Percentiles rank a stretch among this genome's conserved stretches.
Evolutionary conservation across 2,113 vertebrate species (phyloP).

Genomic region (Synchiropus splendidus): DNA sequence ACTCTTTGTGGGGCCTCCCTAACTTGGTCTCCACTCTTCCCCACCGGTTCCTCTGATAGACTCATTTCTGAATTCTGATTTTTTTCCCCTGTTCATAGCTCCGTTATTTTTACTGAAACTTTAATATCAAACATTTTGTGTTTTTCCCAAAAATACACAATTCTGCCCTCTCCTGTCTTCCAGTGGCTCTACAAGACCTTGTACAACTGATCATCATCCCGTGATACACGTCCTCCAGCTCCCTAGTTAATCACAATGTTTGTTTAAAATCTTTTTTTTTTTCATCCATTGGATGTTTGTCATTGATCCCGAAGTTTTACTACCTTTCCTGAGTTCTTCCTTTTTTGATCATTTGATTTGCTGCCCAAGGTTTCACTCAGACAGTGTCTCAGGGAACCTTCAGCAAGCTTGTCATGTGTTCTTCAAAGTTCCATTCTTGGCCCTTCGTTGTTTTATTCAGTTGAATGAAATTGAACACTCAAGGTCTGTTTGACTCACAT

Average conservation of each 20-base stretch:
- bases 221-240: background rate
- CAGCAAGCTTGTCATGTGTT: too few relatives aligned
- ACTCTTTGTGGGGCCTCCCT: background rate
- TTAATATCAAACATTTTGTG: background rate
- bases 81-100: background rate
- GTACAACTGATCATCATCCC: conserved; percentile 57
- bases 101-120: background rate
- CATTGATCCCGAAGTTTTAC: too few relatives aligned
- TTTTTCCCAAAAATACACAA: background rate
- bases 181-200: conserved; percentile 68
- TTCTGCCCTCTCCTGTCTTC: conserved; percentile 26
- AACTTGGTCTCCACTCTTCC: background rate
- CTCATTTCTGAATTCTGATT: background rate
- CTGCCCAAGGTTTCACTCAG: too few relatives aligned
- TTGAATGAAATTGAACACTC: too few relatives aligned
- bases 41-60: background rate
- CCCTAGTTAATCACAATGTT: background rate
- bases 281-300: too few relatives aligned
- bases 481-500: too few relatives aligned
- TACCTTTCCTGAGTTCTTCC: too few relatives aligned
- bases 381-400: too few relatives aligned
- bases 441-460: too few relatives aligned
- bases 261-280: background rate
- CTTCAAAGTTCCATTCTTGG: too few relatives aligned
- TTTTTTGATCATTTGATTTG: too few relatives aligned